phyloP scores from a whole-genome alignment of 2,888 invertebrate genomes.

The Mamestra brassicae region DNA sequence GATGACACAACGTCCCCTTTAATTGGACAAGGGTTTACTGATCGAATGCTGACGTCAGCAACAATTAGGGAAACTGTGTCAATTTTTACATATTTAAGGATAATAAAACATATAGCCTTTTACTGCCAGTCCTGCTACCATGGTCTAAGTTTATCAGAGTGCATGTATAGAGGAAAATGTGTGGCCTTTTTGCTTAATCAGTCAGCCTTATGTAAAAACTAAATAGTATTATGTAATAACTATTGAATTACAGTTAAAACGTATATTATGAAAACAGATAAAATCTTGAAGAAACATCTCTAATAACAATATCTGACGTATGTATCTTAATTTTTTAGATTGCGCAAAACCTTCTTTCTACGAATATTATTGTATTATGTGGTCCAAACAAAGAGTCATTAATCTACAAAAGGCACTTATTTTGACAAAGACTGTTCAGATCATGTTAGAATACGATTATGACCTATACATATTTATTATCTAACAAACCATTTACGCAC shows the following conservation, averaged over 20 bases:
- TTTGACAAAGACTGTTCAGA: slow-evolving; percentile 28
- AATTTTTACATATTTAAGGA: not conserved
- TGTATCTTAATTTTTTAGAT: slow-evolving; percentile 24
- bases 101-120: not conserved
- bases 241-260: not conserved
- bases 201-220: not conserved
- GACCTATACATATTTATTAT: slow-evolving; percentile 42
- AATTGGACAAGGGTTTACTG: slow-evolving; percentile 12
- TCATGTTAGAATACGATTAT: slow-evolving; percentile 22
- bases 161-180: not conserved
- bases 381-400: slow-evolving; percentile 48
- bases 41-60: slow-evolving; percentile 18
- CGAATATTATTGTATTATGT: slow-evolving; percentile 6
- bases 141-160: not conserved
- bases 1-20: not conserved
- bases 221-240: not conserved
- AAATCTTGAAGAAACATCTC: not conserved
- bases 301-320: slow-evolving; percentile 24
- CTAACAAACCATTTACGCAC: slow-evolving; percentile 20
- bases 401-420: slow-evolving; percentile 1
- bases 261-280: not conserved
- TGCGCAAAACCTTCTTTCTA: slow-evolving; percentile 44
- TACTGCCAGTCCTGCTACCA: not conserved
- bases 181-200: not conserved
- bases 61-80: not conserved